phyloP scores from a whole-genome alignment of 2,888 invertebrate species.

The Lithophane ornitopus region DNA sequence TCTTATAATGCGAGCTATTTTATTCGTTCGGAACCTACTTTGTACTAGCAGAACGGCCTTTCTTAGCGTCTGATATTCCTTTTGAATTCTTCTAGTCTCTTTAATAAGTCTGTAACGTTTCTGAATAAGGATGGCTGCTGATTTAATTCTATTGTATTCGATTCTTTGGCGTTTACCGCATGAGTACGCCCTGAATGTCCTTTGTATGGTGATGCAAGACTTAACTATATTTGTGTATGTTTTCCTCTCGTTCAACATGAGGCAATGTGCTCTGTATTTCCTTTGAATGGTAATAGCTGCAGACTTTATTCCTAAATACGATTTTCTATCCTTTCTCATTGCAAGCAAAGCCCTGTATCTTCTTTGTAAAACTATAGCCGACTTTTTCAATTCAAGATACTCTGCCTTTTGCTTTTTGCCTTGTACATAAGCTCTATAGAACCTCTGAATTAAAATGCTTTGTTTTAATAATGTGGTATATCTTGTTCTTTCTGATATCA shows the following conservation, averaged over 20 bases:
- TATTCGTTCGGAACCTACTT: conserved; percentile 77
- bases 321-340: conserved; percentile 74
- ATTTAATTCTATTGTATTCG: conserved; percentile 75
- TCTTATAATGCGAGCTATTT: conserved; percentile 65
- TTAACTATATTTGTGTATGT: conserved; percentile 77
- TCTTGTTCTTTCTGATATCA: conserved; percentile 77
- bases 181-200: conserved; percentile 74
- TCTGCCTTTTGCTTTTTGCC: conserved; percentile 74
- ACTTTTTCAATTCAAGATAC: conserved; percentile 76
- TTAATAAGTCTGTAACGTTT: conserved; percentile 76
- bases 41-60: conserved; percentile 79
- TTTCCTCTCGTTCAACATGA: conserved; percentile 78
- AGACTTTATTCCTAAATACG: conserved; percentile 71
- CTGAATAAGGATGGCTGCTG: conserved; percentile 82
- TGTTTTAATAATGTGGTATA: conserved; percentile 81
- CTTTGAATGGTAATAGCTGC: conserved; percentile 74
- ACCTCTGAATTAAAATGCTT: conserved; percentile 82
- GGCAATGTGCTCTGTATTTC: conserved; percentile 81
- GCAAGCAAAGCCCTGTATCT: conserved; percentile 78
- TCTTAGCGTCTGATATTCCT: conserved; percentile 74
- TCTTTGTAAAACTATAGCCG: conserved; percentile 75
- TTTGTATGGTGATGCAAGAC: conserved; percentile 85
- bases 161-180: conserved; percentile 73
- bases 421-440: conserved; percentile 76
- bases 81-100: conserved; percentile 71